A percentile compares a stretch with the other conserved stretches of the same genome.
These are phyloP conservation scores for Bimastos eiseni DNA, from an alignment of 2,888 invertebrate species.

Conservation along the genomic window DNA sequence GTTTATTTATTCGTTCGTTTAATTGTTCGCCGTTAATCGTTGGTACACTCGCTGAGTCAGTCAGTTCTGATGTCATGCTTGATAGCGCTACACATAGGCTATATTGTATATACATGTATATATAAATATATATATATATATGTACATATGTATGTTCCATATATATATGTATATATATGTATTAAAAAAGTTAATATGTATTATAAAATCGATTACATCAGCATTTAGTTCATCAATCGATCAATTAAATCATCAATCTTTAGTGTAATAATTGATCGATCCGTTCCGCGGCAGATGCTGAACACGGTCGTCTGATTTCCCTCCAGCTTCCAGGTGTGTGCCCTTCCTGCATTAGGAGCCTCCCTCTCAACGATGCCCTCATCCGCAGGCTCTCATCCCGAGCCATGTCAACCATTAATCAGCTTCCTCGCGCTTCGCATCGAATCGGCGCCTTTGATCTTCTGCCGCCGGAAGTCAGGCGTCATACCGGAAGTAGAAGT, in stretches of 20 bases:
- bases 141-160: too few relatives aligned
- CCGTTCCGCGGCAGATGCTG: neutral
- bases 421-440: neutral
- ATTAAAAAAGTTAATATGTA: too few relatives aligned
- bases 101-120: too few relatives aligned
- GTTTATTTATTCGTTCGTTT: neutral
- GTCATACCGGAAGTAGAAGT: too few relatives aligned
- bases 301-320: neutral
- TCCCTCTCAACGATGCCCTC: neutral
- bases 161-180: too few relatives aligned
- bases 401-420: neutral
- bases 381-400: neutral
- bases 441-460: neutral
- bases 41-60: too few relatives aligned
- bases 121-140: too few relatives aligned
- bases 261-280: neutral
- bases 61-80: too few relatives aligned
- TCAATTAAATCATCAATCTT: too few relatives aligned
- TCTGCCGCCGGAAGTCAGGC: neutral
- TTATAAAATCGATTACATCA: too few relatives aligned
- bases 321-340: too few relatives aligned
- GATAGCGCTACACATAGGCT: too few relatives aligned
- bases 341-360: neutral
- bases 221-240: neutral
- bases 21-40: neutral